Evolutionary conservation across 2,113 vertebrate species (phyloP).

Genomic region (Carassius auratus): DNA sequence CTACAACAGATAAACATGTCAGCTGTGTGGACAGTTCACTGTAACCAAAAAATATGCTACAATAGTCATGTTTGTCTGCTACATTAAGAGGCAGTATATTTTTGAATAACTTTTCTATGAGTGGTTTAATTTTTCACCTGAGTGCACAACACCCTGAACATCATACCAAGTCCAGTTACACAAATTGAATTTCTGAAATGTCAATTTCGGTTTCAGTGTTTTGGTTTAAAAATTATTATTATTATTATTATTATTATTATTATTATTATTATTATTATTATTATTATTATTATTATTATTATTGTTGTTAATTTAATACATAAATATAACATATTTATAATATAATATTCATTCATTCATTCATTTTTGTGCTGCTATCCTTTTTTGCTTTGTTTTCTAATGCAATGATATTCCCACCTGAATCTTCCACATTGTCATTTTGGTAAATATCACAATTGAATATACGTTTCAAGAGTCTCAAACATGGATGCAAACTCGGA

Average conservation of each 20-base stretch:
- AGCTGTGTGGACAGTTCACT: background rate
- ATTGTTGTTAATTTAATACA: too few relatives aligned
- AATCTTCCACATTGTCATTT: background rate
- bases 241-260: too few relatives aligned
- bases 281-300: too few relatives aligned
- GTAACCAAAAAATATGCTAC: background rate
- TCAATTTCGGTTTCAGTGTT: background rate
- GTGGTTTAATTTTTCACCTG: background rate
- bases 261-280: too few relatives aligned
- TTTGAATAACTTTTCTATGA: background rate
- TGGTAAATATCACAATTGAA: background rate
- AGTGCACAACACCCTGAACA: background rate
- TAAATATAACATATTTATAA: too few relatives aligned
- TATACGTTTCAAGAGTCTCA: background rate
- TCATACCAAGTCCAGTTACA: background rate
- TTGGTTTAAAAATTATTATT: too few relatives aligned
- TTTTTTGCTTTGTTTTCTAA: background rate
- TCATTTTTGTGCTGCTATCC: too few relatives aligned
- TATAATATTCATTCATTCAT: too few relatives aligned
- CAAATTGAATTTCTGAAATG: background rate
- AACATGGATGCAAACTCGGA: background rate
- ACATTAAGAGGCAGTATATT: background rate
- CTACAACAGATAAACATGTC: background rate
- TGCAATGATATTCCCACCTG: background rate
- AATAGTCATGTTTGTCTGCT: background rate